Conservation (phyloP, 2,888 invertebrate species). For the Eupelmus urozonus region DNA sequence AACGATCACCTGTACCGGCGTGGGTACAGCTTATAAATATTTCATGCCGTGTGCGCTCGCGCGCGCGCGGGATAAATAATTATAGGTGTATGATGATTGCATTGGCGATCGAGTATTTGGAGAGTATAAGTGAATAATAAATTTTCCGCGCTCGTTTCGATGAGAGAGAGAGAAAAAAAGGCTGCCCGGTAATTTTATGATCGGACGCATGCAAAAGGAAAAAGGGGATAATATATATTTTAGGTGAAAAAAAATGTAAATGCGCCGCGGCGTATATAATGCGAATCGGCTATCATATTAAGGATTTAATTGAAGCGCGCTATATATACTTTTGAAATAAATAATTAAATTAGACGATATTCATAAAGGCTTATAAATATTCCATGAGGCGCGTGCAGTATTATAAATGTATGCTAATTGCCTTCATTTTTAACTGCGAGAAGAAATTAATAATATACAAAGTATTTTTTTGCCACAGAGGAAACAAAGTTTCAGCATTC, state of each 20-base stretch:
- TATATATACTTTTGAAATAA: background rate
- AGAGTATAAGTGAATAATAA: background rate
- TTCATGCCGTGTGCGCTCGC: too few relatives aligned
- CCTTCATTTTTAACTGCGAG: background rate
- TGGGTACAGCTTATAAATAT: too few relatives aligned
- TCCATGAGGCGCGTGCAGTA: background rate
- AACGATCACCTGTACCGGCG: too few relatives aligned
- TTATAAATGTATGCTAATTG: slow-evolving; percentile 6
- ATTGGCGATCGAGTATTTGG: slow-evolving; percentile 4
- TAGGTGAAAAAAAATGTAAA: background rate
- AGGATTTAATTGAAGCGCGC: slow-evolving; percentile 19
- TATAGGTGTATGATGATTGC: background rate
- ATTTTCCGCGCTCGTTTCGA: too few relatives aligned
- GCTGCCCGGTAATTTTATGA: too few relatives aligned
- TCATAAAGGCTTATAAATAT: slow-evolving; percentile 22
- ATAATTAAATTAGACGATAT: slow-evolving; percentile 33
- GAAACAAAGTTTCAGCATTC: too few relatives aligned
- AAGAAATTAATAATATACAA: too few relatives aligned
- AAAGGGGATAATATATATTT: background rate
- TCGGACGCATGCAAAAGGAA: background rate
- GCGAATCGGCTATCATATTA: background rate
- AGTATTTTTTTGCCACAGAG: too few relatives aligned
- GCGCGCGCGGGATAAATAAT: too few relatives aligned
- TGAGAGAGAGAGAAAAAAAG: too few relatives aligned
- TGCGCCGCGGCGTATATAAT: background rate